Evolutionary conservation across 2,113 vertebrate species (phyloP).

Genomic region (Lasiurus cinereus): DNA sequence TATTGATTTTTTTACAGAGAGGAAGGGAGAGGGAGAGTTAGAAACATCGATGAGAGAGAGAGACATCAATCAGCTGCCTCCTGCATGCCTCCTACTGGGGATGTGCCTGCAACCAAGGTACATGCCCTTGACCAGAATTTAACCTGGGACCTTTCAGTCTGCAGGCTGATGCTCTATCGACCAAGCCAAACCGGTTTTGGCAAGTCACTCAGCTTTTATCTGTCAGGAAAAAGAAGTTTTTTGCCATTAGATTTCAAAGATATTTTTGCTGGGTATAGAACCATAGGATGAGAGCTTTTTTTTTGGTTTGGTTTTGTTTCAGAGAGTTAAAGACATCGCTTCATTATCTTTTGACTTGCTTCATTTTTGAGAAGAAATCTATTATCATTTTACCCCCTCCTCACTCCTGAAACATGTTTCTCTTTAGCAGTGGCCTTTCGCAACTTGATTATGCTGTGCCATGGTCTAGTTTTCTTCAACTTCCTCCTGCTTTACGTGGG

Average conservation of each 20-base stretch:
- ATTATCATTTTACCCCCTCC: not conserved
- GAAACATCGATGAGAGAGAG: no score
- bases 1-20: no score
- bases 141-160: no score
- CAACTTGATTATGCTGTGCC: not conserved
- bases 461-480: not conserved
- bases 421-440: constrained; percentile 13
- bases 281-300: not conserved
- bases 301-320: not conserved
- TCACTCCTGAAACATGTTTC: not conserved
- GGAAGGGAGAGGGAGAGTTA: no score
- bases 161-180: no score
- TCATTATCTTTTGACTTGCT: not conserved
- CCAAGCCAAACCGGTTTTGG: no score
- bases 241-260: not conserved
- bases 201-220: constrained; percentile 16
- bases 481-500: not conserved
- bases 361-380: not conserved
- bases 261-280: constrained; percentile 75
- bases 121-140: no score
- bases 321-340: not conserved
- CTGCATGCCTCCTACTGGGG: no score
- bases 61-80: no score
- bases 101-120: no score
- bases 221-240: not conserved